phyloP scores from a whole-genome alignment of 2,888 invertebrate species.

The Hyppa rectilinea region DNA sequence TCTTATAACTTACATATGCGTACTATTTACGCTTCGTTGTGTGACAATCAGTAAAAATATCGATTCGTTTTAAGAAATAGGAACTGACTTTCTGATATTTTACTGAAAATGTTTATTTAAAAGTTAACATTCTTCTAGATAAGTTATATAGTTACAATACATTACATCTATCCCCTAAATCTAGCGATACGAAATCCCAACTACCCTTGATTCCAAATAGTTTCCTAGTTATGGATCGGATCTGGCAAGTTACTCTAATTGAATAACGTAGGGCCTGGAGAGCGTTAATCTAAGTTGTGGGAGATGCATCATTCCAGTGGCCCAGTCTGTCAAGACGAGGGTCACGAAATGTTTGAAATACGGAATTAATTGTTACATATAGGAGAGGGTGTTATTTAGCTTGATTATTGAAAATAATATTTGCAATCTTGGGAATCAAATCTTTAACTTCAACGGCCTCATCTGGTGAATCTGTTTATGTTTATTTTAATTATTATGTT shows the following conservation, averaged over 20 bases:
- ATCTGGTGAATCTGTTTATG: too few relatives aligned
- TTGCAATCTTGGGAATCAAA: background rate
- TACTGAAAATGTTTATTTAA: background rate
- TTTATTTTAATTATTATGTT: background rate
- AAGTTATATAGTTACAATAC: background rate
- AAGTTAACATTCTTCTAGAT: background rate
- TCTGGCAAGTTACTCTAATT: slow-evolving; percentile 30
- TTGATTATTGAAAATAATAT: background rate
- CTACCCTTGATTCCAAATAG: slow-evolving; percentile 16
- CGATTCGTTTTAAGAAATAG: background rate
- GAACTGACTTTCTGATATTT: too few relatives aligned
- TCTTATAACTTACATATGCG: background rate
- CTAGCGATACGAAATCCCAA: slow-evolving; percentile 10
- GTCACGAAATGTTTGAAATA: background rate
- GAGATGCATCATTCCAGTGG: slow-evolving; percentile 23
- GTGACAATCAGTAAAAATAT: background rate
- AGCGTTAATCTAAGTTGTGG: slow-evolving; percentile 21
- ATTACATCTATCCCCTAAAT: slow-evolving; percentile 3
- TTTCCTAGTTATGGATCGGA: slow-evolving; percentile 23
- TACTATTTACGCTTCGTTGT: background rate
- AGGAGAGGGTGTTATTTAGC: background rate
- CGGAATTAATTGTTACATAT: background rate
- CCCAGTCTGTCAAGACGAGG: slow-evolving; percentile 1
- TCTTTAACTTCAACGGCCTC: background rate
- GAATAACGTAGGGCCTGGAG: slow-evolving; percentile 26